phyloP scores from a whole-genome alignment of 2,797 vertebrate species.

The Choloepus didactylus region DNA sequence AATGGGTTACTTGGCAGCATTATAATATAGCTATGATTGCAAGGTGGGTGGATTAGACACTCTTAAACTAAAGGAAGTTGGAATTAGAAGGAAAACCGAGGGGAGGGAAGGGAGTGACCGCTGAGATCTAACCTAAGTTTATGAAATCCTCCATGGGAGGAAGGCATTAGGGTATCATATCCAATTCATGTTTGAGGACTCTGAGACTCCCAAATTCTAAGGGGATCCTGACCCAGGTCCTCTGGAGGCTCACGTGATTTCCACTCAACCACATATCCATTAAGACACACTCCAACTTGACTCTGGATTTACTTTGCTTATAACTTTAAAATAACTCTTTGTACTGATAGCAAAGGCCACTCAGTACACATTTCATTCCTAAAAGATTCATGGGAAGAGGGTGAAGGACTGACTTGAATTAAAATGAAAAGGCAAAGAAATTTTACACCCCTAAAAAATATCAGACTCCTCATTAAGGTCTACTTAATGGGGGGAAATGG shows the following conservation, averaged over 20 bases:
- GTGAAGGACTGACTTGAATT: background rate
- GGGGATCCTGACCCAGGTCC: background rate
- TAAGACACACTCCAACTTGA: constrained; percentile 11
- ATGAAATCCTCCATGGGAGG: constrained; percentile 35
- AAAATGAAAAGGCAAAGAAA: constrained; percentile 56
- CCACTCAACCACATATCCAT: background rate
- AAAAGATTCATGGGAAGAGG: background rate
- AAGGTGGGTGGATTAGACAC: background rate
- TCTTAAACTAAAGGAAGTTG: constrained; percentile 23
- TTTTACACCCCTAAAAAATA: constrained; percentile 26
- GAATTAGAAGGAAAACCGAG: constrained; percentile 24
- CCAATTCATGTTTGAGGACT: constrained; percentile 39
- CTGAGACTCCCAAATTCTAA: background rate
- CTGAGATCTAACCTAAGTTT: constrained; percentile 13
- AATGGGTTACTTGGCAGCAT: constrained; percentile 32
- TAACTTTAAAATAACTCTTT: constrained; percentile 56
- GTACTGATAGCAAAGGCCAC: constrained; percentile 27
- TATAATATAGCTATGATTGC: background rate
- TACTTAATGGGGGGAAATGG: constrained; percentile 2
- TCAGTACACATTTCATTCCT: constrained; percentile 21
- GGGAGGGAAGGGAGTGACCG: background rate
- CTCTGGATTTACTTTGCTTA: constrained; percentile 59
- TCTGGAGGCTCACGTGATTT: background rate
- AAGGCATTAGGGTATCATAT: constrained; percentile 23
- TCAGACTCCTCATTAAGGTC: background rate